These are phyloP conservation scores for Podotricha telesiphe DNA, from an alignment of 2,888 invertebrate genomes.

Conservation along the genomic window DNA sequence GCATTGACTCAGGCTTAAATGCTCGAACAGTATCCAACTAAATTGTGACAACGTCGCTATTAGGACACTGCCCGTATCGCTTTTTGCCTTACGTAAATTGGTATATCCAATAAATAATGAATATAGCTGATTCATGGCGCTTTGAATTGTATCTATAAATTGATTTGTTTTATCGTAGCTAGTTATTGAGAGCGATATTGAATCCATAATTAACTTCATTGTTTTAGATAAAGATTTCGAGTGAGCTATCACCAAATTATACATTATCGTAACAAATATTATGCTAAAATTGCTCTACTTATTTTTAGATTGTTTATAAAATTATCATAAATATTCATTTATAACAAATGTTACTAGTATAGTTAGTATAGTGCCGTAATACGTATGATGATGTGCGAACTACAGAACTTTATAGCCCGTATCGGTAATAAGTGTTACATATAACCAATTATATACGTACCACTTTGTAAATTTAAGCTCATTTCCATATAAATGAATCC, in stretches of 20 bases:
- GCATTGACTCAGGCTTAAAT: slow-evolving; percentile 24
- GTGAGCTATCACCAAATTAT: not conserved
- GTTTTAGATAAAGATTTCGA: not conserved
- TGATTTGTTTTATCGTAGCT: slow-evolving; percentile 15
- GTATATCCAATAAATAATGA: slow-evolving; percentile 22
- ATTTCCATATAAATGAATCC: not conserved
- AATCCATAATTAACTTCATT: slow-evolving; percentile 2
- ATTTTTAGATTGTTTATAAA: too few species aligned
- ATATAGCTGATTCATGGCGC: slow-evolving; percentile 15
- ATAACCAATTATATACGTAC: not conserved
- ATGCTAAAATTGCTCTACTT: too few species aligned
- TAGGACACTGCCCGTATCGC: slow-evolving; percentile 9
- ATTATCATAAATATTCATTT: not conserved
- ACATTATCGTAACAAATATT: too few species aligned
- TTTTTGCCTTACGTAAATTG: slow-evolving; percentile 29
- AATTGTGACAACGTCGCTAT: slow-evolving; percentile 14
- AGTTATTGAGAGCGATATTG: slow-evolving; percentile 4
- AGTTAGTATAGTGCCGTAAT: not conserved
- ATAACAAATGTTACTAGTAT: not conserved
- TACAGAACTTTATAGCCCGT: slow-evolving; percentile 2
- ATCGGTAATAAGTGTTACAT: slow-evolving; percentile 3
- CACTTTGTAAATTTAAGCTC: not conserved
- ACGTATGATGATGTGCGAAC: not conserved
- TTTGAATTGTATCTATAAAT: slow-evolving; percentile 20
- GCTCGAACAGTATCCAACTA: slow-evolving; percentile 23